phyloP scores from a whole-genome alignment of 2,113 vertebrate genomes.

The Centropristis striata region DNA sequence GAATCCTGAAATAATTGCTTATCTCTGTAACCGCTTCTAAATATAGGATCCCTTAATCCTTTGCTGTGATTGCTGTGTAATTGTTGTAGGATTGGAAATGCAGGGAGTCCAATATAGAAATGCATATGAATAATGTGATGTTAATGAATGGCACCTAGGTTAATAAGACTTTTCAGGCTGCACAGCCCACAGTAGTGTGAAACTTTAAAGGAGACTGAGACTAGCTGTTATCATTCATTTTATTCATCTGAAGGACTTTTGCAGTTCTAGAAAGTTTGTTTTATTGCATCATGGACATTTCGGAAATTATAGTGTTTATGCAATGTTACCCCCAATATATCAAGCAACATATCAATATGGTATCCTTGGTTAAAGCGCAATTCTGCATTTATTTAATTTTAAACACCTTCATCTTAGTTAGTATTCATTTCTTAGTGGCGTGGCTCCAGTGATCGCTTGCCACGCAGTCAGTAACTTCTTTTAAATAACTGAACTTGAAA shows the following conservation, averaged over 20 bases:
- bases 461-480: no score
- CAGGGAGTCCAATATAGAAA: slow-evolving; percentile 60
- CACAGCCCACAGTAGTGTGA: slow-evolving; percentile 42
- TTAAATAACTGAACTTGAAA: no score
- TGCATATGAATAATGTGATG: slow-evolving; percentile 69
- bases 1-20: slow-evolving; percentile 68
- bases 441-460: no score
- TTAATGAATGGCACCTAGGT: slow-evolving; percentile 83
- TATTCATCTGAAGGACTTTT: slow-evolving; percentile 35
- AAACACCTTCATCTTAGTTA: not conserved
- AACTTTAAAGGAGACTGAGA: slow-evolving; percentile 42
- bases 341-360: not conserved
- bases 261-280: slow-evolving; percentile 45
- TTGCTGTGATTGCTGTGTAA: slow-evolving; percentile 65
- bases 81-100: slow-evolving; percentile 70
- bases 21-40: slow-evolving; percentile 63
- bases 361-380: not conserved
- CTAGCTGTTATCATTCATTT: slow-evolving; percentile 36
- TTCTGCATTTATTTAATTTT: not conserved
- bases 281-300: slow-evolving; percentile 7
- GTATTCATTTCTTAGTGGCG: not conserved
- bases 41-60: slow-evolving; percentile 74
- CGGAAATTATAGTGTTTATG: not conserved
- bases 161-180: slow-evolving; percentile 76
- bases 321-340: not conserved